Percentiles rank a stretch among this genome's conserved stretches.
These are phyloP conservation scores for Sisyra nigra DNA, from an alignment of 2,888 invertebrate genomes.

Conservation along the genomic window DNA sequence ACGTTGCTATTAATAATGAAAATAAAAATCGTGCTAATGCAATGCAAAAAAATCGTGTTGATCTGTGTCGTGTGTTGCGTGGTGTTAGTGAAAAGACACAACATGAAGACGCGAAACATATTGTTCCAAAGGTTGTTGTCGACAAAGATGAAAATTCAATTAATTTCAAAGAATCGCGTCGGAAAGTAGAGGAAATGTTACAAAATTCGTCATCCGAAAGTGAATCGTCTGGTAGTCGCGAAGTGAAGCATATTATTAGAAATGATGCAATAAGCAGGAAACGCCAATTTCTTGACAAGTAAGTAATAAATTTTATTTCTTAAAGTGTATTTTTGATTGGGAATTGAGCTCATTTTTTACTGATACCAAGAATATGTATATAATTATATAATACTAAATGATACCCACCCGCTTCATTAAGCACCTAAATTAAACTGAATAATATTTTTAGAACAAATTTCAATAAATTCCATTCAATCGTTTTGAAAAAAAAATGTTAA, in stretches of 20 bases:
- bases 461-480: too few relatives aligned
- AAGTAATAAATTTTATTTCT: neutral
- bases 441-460: too few relatives aligned
- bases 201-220: conserved; percentile 27
- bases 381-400: too few relatives aligned
- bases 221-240: conserved; percentile 47
- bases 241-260: conserved; percentile 42
- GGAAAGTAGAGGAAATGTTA: neutral
- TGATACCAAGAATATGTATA: too few relatives aligned
- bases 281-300: conserved; percentile 17
- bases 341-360: too few relatives aligned
- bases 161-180: conserved; percentile 8
- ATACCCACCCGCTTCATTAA: too few relatives aligned
- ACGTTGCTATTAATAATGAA: conserved; percentile 14
- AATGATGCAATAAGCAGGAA: conserved; percentile 29
- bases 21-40: conserved; percentile 12
- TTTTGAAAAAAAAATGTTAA: too few relatives aligned
- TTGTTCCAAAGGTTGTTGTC: neutral
- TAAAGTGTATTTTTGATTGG: too few relatives aligned
- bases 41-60: neutral
- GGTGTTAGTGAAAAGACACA: neutral
- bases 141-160: conserved; percentile 6
- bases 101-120: too few relatives aligned
- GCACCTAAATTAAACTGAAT: too few relatives aligned
- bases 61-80: neutral